Percentiles rank a stretch among this genome's conserved stretches.
Evolutionary conservation across 2,888 invertebrate genomes (phyloP).

Genomic region (Drosophila neonasuta): DNA sequence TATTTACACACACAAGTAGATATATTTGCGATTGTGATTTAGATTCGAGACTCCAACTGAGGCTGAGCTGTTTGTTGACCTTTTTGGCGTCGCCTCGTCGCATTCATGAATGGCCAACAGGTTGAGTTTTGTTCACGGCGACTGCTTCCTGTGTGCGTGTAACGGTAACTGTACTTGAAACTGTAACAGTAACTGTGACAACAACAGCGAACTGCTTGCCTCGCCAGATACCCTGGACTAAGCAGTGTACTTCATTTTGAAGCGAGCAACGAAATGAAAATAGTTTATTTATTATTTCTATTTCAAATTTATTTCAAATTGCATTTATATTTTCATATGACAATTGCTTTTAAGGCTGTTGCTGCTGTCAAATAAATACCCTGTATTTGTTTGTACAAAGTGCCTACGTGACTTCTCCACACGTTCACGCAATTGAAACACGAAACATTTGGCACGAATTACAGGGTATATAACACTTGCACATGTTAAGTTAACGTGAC

Average conservation of each 20-base stretch:
- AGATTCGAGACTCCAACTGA: slow-evolving; percentile 3
- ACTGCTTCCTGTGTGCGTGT: slow-evolving; percentile 46
- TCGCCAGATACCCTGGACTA: slow-evolving; percentile 6
- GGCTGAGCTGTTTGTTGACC: slow-evolving; percentile 67
- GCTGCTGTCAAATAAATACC: too few species aligned
- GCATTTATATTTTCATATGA: background rate
- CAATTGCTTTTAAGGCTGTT: background rate
- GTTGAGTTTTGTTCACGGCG: slow-evolving; percentile 16
- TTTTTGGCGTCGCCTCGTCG: slow-evolving; percentile 35
- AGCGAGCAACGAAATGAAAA: too few species aligned
- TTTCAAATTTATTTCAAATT: too few species aligned
- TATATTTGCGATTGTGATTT: slow-evolving; percentile 7
- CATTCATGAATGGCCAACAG: slow-evolving; percentile 67
- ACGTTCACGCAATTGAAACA: background rate
- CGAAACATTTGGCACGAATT: background rate
- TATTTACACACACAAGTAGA: background rate
- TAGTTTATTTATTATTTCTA: too few species aligned
- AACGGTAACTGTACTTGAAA: slow-evolving; percentile 26
- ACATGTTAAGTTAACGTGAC: slow-evolving; percentile 14
- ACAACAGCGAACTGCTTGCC: slow-evolving; percentile 2
- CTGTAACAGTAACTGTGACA: slow-evolving; percentile 10
- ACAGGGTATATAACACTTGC: slow-evolving; percentile 20
- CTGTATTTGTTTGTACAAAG: background rate
- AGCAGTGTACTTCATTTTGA: background rate
- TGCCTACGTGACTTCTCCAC: background rate